phyloP scores from a whole-genome alignment of 64 coral and sea anemone genomes.

The Cladopsammia gracilis region DNA sequence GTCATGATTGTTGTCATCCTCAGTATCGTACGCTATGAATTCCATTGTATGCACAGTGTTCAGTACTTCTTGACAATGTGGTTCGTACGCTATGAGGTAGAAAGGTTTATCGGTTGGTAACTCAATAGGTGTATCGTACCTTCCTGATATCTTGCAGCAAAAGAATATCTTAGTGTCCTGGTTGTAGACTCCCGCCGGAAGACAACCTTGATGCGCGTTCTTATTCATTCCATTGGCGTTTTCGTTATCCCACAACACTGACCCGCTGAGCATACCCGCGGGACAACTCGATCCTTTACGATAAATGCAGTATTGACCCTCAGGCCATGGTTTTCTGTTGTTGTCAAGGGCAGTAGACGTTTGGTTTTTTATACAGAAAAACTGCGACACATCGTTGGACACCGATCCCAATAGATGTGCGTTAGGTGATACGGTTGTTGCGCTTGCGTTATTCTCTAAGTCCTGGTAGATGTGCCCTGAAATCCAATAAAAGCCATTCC shows the following conservation, averaged over 20 bases:
- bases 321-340: slow-evolving; percentile 58
- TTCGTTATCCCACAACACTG: slow-evolving; percentile 63
- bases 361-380: slow-evolving; percentile 61
- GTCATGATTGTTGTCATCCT: slow-evolving; percentile 9
- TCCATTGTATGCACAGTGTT: slow-evolving; percentile 56
- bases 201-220: slow-evolving; percentile 56
- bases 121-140: slow-evolving; percentile 35
- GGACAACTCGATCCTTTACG: slow-evolving; percentile 61
- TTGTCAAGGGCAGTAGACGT: neutral
- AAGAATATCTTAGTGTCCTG: slow-evolving; percentile 78
- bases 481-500: slow-evolving; percentile 22
- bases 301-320: slow-evolving; percentile 76
- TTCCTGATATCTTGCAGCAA: slow-evolving; percentile 52
- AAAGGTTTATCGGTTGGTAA: slow-evolving; percentile 58
- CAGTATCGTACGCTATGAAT: slow-evolving; percentile 57
- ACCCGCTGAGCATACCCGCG: slow-evolving; percentile 47
- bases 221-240: slow-evolving; percentile 56
- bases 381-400: slow-evolving; percentile 28
- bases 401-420: slow-evolving; percentile 22
- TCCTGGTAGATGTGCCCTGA: slow-evolving; percentile 52
- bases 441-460: neutral
- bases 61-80: slow-evolving; percentile 62
- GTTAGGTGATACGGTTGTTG: neutral
- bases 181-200: slow-evolving; percentile 80
- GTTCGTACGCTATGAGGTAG: slow-evolving; percentile 70